Evolutionary conservation across 2,113 vertebrate genomes (phyloP).

Genomic region (Prochilodus magdalenae): DNA sequence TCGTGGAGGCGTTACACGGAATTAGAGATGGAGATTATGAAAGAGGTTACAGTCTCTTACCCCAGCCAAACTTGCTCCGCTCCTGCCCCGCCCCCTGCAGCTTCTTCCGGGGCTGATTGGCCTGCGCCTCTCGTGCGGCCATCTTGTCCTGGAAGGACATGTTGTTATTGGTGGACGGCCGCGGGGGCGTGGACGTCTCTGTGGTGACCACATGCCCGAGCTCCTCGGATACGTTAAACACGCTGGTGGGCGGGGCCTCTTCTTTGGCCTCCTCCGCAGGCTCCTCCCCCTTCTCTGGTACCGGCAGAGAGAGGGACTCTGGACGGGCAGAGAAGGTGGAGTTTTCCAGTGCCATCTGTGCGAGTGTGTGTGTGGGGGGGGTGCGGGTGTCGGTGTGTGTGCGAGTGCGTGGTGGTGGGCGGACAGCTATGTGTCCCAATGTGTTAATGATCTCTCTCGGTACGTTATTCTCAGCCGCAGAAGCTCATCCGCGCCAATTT

Average conservation of each 20-base stretch:
- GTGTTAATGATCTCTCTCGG: constrained; percentile 45
- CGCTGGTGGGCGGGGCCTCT: constrained; percentile 57
- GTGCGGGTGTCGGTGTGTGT: constrained; percentile 27
- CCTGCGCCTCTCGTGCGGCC: constrained; percentile 74
- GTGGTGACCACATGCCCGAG: constrained; percentile 76
- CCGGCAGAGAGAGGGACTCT: constrained; percentile 59
- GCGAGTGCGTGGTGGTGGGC: constrained; percentile 29
- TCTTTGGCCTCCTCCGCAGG: constrained; percentile 66
- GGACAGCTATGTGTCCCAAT: constrained; percentile 10
- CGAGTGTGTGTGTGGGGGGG: background rate
- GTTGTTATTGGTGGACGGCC: constrained; percentile 61
- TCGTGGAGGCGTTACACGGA: too few relatives aligned
- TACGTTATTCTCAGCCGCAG: constrained; percentile 41
- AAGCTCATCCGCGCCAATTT: constrained; percentile 38
- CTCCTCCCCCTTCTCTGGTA: constrained; percentile 69
- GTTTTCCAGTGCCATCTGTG: constrained; percentile 73
- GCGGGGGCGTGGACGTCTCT: constrained; percentile 62
- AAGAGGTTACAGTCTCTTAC: constrained; percentile 66
- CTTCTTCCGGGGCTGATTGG: constrained; percentile 71
- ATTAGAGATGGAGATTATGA: background rate
- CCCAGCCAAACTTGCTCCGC: constrained; percentile 78
- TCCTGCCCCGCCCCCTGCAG: constrained; percentile 69
- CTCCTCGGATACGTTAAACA: constrained; percentile 71
- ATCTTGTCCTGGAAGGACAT: constrained; percentile 77
- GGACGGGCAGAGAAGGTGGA: constrained; percentile 64